These are phyloP conservation scores for Bombus superbus DNA, from an alignment of 1,140 invertebrate genomes.

Conservation along the genomic window DNA sequence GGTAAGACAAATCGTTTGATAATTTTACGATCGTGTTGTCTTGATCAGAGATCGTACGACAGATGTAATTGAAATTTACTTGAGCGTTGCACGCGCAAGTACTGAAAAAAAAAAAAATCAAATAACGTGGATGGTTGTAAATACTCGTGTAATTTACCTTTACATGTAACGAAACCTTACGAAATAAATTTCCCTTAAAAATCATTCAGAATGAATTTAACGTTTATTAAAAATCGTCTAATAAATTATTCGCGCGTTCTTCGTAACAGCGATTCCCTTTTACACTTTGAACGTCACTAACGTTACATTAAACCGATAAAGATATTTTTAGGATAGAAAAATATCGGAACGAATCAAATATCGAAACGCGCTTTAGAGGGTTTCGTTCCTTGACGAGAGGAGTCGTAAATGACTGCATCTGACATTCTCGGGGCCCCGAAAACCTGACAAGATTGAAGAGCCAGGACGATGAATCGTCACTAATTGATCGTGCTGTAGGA, in stretches of 20 bases:
- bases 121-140: too few species aligned
- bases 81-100: too few species aligned
- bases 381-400: neutral
- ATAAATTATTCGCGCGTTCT: too few species aligned
- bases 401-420: neutral
- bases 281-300: too few species aligned
- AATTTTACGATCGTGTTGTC: neutral
- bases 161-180: too few species aligned
- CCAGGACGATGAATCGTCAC: constrained; percentile 57
- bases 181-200: neutral
- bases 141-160: neutral
- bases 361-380: neutral
- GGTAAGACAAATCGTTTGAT: neutral
- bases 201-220: neutral
- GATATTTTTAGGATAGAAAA: neutral
- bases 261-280: too few species aligned
- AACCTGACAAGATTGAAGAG: constrained; percentile 41
- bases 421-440: constrained; percentile 3
- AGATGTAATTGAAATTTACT: neutral
- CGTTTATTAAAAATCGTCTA: neutral
- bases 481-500: constrained; percentile 62
- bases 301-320: neutral
- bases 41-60: neutral
- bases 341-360: neutral
- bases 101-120: too few species aligned